These are phyloP conservation scores for Anomalospiza imberbis DNA, from an alignment of 2,797 vertebrate species.

Conservation along the genomic window DNA sequence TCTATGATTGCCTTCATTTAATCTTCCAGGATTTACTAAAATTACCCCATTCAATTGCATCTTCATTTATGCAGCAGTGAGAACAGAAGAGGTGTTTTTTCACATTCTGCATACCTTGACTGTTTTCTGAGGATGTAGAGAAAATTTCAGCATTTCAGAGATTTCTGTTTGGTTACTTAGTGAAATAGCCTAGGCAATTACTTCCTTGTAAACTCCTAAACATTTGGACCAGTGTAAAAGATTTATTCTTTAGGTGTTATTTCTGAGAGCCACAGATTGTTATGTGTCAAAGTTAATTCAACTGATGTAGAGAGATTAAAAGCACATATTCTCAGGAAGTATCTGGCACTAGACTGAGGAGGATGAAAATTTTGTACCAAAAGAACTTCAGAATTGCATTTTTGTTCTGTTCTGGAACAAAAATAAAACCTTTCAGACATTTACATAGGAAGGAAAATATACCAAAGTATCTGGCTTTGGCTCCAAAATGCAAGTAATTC, in stretches of 20 bases:
- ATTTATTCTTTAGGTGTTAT: constrained; percentile 9
- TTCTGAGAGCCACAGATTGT: constrained; percentile 8
- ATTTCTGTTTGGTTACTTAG: not conserved
- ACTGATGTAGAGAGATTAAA: constrained; percentile 2
- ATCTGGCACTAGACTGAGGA: not conserved
- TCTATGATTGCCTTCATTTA: constrained; percentile 40
- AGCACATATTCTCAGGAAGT: not conserved
- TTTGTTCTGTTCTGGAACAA: constrained; percentile 36
- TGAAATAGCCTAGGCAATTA: not conserved
- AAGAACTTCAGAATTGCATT: constrained; percentile 32
- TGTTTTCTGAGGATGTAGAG: not conserved
- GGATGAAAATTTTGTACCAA: constrained; percentile 22
- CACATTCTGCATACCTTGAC: not conserved
- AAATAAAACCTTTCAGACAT: constrained; percentile 23
- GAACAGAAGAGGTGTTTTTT: constrained; percentile 11
- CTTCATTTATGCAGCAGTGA: constrained; percentile 17
- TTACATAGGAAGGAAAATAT: constrained; percentile 8
- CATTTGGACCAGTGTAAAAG: constrained; percentile 5
- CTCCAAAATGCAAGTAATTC: not conserved
- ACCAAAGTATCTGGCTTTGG: not conserved
- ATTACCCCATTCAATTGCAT: not conserved
- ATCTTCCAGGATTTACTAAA: constrained; percentile 32
- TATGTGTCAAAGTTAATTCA: constrained; percentile 2
- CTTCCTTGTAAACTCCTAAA: not conserved
- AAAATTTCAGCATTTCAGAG: not conserved